Conservation (phyloP, 2,888 invertebrate species). For the Rhamnusium bicolor region DNA sequence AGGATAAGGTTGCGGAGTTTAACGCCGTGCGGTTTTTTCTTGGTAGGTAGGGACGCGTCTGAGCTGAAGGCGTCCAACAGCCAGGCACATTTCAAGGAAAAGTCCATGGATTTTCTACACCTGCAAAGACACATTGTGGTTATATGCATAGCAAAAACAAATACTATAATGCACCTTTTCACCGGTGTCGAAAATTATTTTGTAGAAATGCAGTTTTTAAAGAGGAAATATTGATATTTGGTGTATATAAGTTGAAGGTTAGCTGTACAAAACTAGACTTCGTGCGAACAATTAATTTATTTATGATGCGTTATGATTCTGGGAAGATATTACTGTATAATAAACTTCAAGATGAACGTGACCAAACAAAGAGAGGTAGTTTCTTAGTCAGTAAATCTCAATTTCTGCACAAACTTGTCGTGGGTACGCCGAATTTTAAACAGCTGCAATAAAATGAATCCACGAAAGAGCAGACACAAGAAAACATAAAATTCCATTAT, state of each 20-base stretch:
- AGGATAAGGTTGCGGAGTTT: slow-evolving; percentile 83
- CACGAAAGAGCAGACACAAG: neutral
- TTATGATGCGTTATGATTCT: neutral
- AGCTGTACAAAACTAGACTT: no score
- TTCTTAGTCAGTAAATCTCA: neutral
- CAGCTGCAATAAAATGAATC: neutral
- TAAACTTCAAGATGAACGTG: neutral
- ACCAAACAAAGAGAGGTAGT: neutral
- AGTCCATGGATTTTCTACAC: slow-evolving; percentile 95
- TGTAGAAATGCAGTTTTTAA: no score
- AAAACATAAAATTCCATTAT: neutral
- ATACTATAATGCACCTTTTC: no score
- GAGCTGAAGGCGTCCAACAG: slow-evolving; percentile 94
- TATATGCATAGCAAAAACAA: no score
- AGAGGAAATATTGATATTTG: no score
- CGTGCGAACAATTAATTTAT: no score
- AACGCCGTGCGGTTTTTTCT: slow-evolving; percentile 83
- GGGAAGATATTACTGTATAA: neutral
- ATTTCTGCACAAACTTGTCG: neutral
- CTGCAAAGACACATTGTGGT: slow-evolving; percentile 70
- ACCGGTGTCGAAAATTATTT: neutral
- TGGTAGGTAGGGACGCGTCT: slow-evolving; percentile 78
- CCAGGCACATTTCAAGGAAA: slow-evolving; percentile 97
- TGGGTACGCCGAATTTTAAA: neutral
- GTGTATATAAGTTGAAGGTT: no score